phyloP scores from a whole-genome alignment of 2,797 vertebrate genomes.

The Euthynnus affinis region DNA sequence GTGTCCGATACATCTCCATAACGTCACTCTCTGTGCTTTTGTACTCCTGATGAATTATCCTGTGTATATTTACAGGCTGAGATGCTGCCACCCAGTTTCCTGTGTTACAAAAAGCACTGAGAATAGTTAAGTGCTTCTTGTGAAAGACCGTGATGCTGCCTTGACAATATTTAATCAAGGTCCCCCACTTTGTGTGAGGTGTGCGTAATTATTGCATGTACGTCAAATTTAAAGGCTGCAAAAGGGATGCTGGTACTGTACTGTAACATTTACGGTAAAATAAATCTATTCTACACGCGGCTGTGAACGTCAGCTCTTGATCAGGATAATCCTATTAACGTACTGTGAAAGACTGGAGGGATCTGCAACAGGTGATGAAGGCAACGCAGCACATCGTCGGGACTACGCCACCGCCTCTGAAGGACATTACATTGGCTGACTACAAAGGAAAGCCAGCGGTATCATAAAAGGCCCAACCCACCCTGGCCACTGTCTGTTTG shows the following conservation, averaged over 20 bases:
- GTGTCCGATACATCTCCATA: constrained; percentile 6
- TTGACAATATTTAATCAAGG: constrained; percentile 39
- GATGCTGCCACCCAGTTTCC: not conserved
- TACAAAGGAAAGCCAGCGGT: no score
- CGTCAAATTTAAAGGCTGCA: constrained; percentile 27
- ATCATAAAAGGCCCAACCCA: no score
- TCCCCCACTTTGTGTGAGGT: constrained; percentile 4
- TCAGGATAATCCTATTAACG: not conserved
- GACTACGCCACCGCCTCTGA: no score
- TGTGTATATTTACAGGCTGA: constrained; percentile 1
- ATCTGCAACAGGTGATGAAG: no score
- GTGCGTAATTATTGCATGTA: constrained; percentile 19
- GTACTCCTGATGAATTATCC: constrained; percentile 17
- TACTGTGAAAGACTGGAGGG: no score
- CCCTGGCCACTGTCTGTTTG: no score
- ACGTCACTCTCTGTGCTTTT: not conserved
- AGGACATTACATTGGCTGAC: no score
- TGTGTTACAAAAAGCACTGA: not conserved
- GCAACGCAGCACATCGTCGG: no score
- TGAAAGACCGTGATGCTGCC: not conserved
- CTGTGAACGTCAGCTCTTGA: constrained; percentile 29
- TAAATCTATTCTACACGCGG: constrained; percentile 5
- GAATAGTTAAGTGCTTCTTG: not conserved
- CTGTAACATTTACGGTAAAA: not conserved
- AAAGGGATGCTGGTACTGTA: not conserved